Conservation (phyloP, 2,797 vertebrate species). For the Argentina silus region DNA sequence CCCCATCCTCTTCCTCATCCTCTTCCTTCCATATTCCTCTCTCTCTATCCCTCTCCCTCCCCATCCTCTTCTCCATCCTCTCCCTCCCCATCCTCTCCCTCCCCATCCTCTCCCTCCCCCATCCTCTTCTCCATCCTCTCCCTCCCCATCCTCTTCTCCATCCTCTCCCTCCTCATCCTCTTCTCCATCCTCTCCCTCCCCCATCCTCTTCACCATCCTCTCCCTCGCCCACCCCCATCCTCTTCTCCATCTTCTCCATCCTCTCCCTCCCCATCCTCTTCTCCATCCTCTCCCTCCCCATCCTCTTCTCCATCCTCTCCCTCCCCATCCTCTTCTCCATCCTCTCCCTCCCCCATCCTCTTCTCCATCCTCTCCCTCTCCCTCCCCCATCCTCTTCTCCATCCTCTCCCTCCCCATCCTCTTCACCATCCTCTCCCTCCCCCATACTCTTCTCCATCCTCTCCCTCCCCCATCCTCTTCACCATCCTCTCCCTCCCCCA, state of each 20-base stretch:
- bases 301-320: too few relatives aligned
- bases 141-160: background rate
- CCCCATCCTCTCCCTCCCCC: background rate
- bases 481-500: too few relatives aligned
- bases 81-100: background rate
- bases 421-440: too few relatives aligned
- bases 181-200: too few relatives aligned
- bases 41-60: too few relatives aligned
- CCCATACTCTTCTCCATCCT: background rate
- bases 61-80: background rate
- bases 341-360: background rate
- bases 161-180: background rate
- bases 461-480: too few relatives aligned
- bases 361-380: too few relatives aligned
- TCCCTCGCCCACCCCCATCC: too few relatives aligned
- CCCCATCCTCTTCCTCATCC: too few relatives aligned
- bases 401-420: constrained; percentile 65
- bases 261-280: too few relatives aligned
- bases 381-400: constrained; percentile 6
- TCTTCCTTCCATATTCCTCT: too few relatives aligned
- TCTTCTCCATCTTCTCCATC: too few relatives aligned
- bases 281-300: background rate
- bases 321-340: background rate
- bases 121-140: background rate
- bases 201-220: background rate